Evolutionary conservation across 2,113 vertebrate genomes (phyloP).

Genomic region (Hystrix brachyura): DNA sequence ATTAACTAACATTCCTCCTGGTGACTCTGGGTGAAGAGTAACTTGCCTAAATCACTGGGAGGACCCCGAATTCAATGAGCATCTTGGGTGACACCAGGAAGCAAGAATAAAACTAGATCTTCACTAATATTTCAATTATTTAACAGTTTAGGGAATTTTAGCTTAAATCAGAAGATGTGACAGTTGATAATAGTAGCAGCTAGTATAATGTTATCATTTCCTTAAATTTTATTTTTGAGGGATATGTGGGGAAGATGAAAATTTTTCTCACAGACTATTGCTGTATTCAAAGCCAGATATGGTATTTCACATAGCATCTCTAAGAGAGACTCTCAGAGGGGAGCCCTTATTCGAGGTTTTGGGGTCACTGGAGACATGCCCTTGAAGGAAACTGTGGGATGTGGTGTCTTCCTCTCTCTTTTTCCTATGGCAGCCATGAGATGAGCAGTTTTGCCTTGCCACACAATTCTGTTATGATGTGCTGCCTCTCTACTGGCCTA

Average conservation of each 20-base stretch:
- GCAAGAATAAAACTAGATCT: neutral
- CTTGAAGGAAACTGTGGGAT: neutral
- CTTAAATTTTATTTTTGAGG: neutral
- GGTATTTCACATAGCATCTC: neutral
- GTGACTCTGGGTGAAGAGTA: neutral
- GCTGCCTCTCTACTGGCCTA: neutral
- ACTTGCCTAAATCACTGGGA: neutral
- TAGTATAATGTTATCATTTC: neutral
- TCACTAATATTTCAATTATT: neutral
- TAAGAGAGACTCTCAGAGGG: neutral
- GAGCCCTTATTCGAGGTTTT: neutral
- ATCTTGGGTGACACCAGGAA: neutral
- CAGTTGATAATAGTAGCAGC: neutral
- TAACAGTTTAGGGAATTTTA: slow-evolving; percentile 21
- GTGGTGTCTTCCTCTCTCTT: neutral
- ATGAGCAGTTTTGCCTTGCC: neutral
- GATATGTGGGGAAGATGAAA: neutral
- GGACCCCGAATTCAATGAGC: neutral
- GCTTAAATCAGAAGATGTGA: slow-evolving; percentile 48
- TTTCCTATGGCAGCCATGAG: neutral
- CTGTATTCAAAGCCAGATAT: slow-evolving; percentile 13
- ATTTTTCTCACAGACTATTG: neutral
- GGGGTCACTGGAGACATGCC: neutral
- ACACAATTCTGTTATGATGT: neutral
- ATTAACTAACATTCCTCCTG: neutral